Evolutionary conservation across 2,113 vertebrate species (phyloP).

Genomic region (Dromiciops gliroides): DNA sequence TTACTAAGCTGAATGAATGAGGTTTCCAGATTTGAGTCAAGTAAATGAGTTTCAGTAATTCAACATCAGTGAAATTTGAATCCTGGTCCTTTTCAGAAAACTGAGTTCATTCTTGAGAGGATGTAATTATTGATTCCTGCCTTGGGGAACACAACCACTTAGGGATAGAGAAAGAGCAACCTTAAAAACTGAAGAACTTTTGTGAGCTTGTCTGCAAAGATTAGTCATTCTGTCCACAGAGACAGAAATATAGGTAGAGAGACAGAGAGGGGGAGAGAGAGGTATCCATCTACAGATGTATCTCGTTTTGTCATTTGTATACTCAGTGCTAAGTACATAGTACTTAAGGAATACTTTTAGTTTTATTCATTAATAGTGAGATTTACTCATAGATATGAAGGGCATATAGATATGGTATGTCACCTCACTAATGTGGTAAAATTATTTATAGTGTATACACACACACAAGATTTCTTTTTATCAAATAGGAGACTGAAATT

Average conservation of each 20-base stretch:
- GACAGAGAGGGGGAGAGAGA: not conserved
- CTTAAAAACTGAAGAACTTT: constrained; percentile 29
- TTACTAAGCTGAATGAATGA: not conserved
- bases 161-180: not conserved
- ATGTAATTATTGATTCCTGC: not conserved
- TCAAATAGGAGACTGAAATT: not conserved
- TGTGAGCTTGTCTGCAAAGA: not conserved
- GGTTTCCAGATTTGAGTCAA: not conserved
- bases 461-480: not conserved
- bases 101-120: constrained; percentile 16
- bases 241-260: not conserved
- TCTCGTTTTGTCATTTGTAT: not conserved
- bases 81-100: not conserved
- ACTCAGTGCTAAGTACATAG: not conserved
- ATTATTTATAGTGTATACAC: not conserved
- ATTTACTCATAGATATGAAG: not conserved
- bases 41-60: not conserved
- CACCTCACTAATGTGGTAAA: not conserved
- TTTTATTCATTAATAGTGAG: not conserved
- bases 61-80: not conserved
- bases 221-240: constrained; percentile 12
- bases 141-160: not conserved
- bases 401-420: not conserved
- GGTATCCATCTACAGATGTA: not conserved
- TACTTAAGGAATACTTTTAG: not conserved